These are phyloP conservation scores for Drymodes brunneopygia DNA, from an alignment of 2,113 vertebrate species.

Conservation along the genomic window DNA sequence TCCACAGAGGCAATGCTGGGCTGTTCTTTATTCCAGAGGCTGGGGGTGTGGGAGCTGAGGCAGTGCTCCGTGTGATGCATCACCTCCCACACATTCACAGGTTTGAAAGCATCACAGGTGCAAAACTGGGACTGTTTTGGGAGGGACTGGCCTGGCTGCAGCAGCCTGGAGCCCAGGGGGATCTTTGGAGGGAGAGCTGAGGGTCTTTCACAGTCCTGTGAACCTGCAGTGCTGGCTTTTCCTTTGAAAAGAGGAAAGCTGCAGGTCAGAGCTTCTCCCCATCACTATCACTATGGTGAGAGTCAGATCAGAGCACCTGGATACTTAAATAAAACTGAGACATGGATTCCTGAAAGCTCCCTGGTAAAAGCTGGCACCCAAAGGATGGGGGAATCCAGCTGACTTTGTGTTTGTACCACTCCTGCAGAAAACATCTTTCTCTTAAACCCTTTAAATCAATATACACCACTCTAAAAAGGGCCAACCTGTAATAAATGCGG, in stretches of 20 bases:
- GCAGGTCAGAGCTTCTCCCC: neutral
- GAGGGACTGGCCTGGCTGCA: neutral
- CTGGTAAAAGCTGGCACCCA: neutral
- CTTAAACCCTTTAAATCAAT: neutral
- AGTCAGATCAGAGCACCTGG: neutral
- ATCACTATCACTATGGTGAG: fast-evolving
- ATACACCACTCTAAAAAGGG: neutral
- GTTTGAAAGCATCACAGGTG: neutral
- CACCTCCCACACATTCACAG: fast-evolving
- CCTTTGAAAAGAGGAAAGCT: neutral
- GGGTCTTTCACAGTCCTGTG: neutral
- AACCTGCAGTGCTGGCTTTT: neutral
- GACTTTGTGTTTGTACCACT: neutral
- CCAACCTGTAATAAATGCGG: neutral
- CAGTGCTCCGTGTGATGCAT: neutral
- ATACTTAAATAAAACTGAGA: neutral
- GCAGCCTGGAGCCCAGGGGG: neutral
- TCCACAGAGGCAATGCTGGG: neutral
- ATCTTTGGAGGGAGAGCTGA: neutral
- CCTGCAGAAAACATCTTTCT: neutral
- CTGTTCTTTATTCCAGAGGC: neutral
- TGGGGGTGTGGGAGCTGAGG: neutral
- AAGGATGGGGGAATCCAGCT: neutral
- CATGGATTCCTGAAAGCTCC: neutral
- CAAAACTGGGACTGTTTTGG: neutral